Conservation (phyloP, 53 echinoderm and acorn worm species). For the Holothuria scabra region DNA sequence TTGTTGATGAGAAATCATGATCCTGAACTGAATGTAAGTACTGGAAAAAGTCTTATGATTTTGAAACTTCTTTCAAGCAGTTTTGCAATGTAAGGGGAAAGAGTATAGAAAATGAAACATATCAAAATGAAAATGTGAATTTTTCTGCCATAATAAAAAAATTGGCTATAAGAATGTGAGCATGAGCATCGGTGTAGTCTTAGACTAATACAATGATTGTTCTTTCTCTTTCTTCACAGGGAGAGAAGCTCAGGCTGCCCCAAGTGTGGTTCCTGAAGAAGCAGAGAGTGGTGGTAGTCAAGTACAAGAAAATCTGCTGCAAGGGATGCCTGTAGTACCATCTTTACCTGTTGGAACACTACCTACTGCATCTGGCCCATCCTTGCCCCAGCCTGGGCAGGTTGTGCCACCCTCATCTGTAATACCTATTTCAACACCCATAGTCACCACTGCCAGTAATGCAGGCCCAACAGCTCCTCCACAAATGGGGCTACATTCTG, state of each 20-base stretch:
- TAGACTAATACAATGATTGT: too few species aligned
- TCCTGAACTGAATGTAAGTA: too few species aligned
- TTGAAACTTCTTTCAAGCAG: too few species aligned
- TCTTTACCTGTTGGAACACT: conserved; percentile 25
- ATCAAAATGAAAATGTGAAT: too few species aligned
- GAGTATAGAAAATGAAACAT: too few species aligned
- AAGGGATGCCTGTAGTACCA: conserved; percentile 1
- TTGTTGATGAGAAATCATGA: too few species aligned
- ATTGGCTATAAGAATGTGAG: too few species aligned
- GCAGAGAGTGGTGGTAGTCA: conserved; percentile 22
- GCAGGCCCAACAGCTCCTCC: conserved; percentile 39
- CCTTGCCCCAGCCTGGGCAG: conserved; percentile 29
- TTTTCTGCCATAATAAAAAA: too few species aligned
- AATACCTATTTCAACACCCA: conserved; percentile 36
- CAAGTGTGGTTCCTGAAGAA: background rate
- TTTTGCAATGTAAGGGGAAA: too few species aligned
- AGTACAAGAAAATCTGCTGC: conserved; percentile 30
- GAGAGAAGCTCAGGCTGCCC: conserved; percentile 1
- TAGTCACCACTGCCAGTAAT: conserved; percentile 40
- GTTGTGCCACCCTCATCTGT: conserved; percentile 1
- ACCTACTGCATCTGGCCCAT: conserved; percentile 40
- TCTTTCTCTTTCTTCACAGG: background rate
- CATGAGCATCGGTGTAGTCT: too few species aligned
- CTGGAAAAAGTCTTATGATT: too few species aligned
- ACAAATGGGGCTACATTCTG: conserved; percentile 50